Percentiles rank a stretch among this genome's conserved stretches.
phyloP scores from a whole-genome alignment of 37 sponge, comb jelly and placozoan genomes.

The Hormiphora californensis region DNA sequence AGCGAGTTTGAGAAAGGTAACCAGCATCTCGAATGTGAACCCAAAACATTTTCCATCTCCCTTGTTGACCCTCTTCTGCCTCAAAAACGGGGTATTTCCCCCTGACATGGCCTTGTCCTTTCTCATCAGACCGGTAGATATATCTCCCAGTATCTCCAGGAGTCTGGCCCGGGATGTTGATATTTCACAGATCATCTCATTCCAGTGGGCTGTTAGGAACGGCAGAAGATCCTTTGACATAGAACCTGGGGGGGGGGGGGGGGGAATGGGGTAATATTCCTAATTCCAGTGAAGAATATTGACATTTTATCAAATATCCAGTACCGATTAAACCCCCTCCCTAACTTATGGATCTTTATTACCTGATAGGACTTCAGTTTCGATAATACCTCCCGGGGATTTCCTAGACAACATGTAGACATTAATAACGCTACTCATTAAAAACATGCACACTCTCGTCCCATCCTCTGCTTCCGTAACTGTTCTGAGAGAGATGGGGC shows the following conservation, averaged over 20 bases:
- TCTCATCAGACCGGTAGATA: not conserved
- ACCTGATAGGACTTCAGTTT: too few relatives aligned
- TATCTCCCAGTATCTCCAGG: not conserved
- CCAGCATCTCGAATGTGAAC: constrained; percentile 16
- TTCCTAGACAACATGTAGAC: constrained; percentile 24
- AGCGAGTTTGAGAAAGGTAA: not conserved
- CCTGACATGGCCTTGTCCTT: not conserved
- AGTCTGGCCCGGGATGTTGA: constrained; percentile 19
- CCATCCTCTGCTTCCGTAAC: too few relatives aligned
- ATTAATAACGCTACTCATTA: constrained; percentile 14
- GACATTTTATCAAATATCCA: too few relatives aligned
- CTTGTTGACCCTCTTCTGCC: not conserved
- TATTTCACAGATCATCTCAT: constrained; percentile 30
- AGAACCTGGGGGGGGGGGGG: not conserved
- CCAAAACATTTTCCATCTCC: constrained; percentile 30
- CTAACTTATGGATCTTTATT: too few relatives aligned
- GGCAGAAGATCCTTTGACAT: constrained; percentile 11
- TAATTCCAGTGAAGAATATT: too few relatives aligned
- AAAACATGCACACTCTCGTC: not conserved
- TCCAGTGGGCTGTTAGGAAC: not conserved
- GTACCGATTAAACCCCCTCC: too few relatives aligned
- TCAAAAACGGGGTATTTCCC: not conserved
- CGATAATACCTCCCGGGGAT: too few relatives aligned
- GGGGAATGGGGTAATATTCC: not conserved
- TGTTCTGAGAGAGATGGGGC: too few relatives aligned